Conservation (phyloP, 2,797 vertebrate species). For the Rhinichthys osculus region DNA sequence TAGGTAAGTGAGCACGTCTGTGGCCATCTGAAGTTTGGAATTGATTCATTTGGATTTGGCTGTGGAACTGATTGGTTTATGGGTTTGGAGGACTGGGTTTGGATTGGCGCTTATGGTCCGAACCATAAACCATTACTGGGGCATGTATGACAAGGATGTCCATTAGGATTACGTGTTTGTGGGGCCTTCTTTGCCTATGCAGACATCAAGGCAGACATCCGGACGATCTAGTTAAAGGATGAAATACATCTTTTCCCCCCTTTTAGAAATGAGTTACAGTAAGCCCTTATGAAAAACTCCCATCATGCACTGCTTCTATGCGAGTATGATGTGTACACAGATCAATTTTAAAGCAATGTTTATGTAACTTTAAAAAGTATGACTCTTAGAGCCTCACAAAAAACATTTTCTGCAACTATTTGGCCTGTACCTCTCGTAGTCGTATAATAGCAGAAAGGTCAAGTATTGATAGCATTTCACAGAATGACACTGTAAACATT, state of each 20-base stretch:
- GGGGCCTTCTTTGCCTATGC: constrained; percentile 55
- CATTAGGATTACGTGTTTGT: constrained; percentile 69
- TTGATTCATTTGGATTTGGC: constrained; percentile 72
- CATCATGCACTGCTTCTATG: background rate
- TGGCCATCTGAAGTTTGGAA: constrained; percentile 63
- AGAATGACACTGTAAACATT: constrained; percentile 50
- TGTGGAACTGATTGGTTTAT: constrained; percentile 75
- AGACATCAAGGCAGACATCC: constrained; percentile 39
- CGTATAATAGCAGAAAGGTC: constrained; percentile 30
- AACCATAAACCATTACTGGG: constrained; percentile 67
- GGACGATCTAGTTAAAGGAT: constrained; percentile 32
- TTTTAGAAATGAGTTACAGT: constrained; percentile 15
- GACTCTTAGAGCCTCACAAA: background rate
- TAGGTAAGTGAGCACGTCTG: constrained; percentile 49
- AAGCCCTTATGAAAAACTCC: constrained; percentile 18
- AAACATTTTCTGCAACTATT: background rate
- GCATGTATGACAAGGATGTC: constrained; percentile 70
- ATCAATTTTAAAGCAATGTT: constrained; percentile 12
- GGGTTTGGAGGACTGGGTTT: constrained; percentile 51
- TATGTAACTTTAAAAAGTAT: constrained; percentile 18
- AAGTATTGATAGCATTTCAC: constrained; percentile 40
- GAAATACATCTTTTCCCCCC: constrained; percentile 28
- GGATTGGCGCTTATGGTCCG: constrained; percentile 65
- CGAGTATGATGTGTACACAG: background rate
- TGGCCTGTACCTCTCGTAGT: background rate